Evolutionary conservation across 2,797 vertebrate genomes (phyloP), one percentile per base, ranked within the genome.

Genomic region (Gadopsis marmoratus): DNA sequence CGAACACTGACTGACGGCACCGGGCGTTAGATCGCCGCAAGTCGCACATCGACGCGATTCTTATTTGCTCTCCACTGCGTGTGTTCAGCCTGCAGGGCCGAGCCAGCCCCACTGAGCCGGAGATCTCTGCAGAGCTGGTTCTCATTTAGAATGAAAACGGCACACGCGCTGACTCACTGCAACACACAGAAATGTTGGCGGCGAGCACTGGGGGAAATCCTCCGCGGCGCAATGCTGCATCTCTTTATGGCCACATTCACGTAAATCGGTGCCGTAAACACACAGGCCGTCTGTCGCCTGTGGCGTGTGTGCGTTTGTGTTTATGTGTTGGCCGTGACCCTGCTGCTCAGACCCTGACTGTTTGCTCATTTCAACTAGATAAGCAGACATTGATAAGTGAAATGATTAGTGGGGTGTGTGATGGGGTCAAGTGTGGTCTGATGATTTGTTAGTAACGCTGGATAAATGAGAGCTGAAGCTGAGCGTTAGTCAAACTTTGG

Each of bases 121-220:
- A 67, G 63, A 48, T 50, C 5, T 53, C 39, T 76, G 51, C 45
- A 58, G 78, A 70, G 47, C 73, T 78, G 78, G 11, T 85, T 88
- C 69, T 82, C 39, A 75, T 84, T 79, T 68, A 71, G 26, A 70
- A 45, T 21, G 51, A 9, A 9, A 47, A 45, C 37, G 63, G 17
- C 16, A 23, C 54, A 71, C 50, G 7, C 5, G 14, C 72, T 74
- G 64, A 82, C 39, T 69, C 63, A 78, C 50, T 45, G 23, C 17
- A 23, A 64, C 58, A 61, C 47, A 31, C 48, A 78, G 16, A 74
- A 26, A 67, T 21, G 66, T 77, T 76, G 37, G 37, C 37, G 73
- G 79, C 47, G 23, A 71, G 51, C 21, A 4, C 0, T 7, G 45
- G 83, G 86, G 83, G 82, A 79, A 91, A 77, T 82, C 81, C 81